Evolutionary conservation across 2,113 vertebrate species (phyloP), one percentile per base, ranked within the genome.

Genomic region (Oreocharis arfaki): DNA sequence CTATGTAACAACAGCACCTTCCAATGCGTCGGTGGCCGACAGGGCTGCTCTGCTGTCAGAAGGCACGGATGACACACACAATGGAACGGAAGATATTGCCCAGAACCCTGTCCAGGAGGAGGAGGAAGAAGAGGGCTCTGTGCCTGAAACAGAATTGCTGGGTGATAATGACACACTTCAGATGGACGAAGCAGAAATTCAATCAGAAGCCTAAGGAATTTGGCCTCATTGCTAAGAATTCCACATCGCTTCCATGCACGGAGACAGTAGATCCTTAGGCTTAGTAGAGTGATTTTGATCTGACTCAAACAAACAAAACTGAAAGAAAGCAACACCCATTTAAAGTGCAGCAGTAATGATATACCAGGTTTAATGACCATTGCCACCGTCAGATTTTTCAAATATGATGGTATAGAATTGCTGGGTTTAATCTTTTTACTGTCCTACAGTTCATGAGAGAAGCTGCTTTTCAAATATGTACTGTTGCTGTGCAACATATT

Each of bases 1-100:
- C 56, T 99, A 99, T 0, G 99, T 99, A 93, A 99, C 99, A 94
- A 99, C 99, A 0, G 98, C 98, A 0, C 99, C 99, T 27, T 99
- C 99, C 93, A 99, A 98, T 53, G 96, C 98, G 0, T 99, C 99
- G 0, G 98, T 98, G 93, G 98, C 98, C 0, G 99, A 99, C 90
- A 97, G 98, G 76, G 98, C 98, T 6, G 98, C 98, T 61, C 96
- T 99, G 67, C 98, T 99, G 8, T 97, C 97, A 0, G 99, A 99
- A 83, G 97, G 98, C 47, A 92, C 97, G 0, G 97, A 99, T 52
- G 98, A 99, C 39, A 87, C 97, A 1, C 98, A 97, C 59, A 97
- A 97, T 42, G 84, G 92, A 84, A 88, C 95, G 0, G 99, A 99
- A 87, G 97, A 98, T 6, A 94, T 95, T 1, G 97, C 97, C 55